Conservation (phyloP, 92 coral and sea anemone genomes). For the Actinernus sp. region DNA sequence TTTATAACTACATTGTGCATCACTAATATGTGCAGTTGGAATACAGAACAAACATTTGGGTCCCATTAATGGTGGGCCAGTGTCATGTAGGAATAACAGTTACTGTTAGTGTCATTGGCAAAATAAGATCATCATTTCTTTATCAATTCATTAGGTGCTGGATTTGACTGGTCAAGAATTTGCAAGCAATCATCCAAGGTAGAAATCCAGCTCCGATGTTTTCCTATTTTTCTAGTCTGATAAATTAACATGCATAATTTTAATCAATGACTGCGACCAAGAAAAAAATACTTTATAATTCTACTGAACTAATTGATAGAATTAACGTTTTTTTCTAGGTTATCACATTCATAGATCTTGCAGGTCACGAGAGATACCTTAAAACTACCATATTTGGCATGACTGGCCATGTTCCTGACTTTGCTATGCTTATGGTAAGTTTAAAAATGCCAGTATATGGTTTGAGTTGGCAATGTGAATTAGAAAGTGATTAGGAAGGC, state of each 20-base stretch:
- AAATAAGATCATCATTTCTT: too few relatives aligned
- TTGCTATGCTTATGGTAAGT: constrained; percentile 98
- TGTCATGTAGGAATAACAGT: too few relatives aligned
- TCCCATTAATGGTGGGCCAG: too few relatives aligned
- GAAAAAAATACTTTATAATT: background rate
- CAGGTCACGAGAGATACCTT: constrained; percentile 98
- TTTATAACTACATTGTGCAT: too few relatives aligned
- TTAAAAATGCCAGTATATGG: background rate
- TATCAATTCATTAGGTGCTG: constrained; percentile 73
- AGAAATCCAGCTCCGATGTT: too few relatives aligned
- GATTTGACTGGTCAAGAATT: constrained; percentile 92
- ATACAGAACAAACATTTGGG: too few relatives aligned
- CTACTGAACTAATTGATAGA: background rate
- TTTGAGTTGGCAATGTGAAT: background rate
- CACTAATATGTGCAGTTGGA: too few relatives aligned
- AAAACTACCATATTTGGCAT: constrained; percentile 99
- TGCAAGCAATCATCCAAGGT: constrained; percentile 98
- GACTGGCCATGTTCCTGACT: constrained; percentile 99
- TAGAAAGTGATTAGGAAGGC: background rate
- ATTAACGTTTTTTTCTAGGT: constrained; percentile 48
- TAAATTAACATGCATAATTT: too few relatives aligned
- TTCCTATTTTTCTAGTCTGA: too few relatives aligned
- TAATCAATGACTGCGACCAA: too few relatives aligned
- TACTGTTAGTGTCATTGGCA: too few relatives aligned
- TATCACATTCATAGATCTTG: constrained; percentile 96